Conservation (phyloP, 2,888 invertebrate genomes). For the Cantharis lateralis region DNA sequence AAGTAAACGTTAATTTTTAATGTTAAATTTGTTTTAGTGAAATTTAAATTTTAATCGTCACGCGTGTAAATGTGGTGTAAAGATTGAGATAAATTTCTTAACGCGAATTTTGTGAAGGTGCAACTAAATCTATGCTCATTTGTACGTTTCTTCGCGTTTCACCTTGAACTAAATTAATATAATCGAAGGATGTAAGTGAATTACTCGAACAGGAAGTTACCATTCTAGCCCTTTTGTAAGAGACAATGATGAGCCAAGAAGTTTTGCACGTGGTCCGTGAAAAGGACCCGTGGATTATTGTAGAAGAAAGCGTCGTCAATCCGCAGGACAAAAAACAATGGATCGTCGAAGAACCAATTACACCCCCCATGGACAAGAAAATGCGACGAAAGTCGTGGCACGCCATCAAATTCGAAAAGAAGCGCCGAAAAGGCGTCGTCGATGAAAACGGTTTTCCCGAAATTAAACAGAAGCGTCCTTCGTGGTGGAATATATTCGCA, state of each 20-base stretch:
- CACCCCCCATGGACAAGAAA: slow-evolving; percentile 55
- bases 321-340: slow-evolving; percentile 29
- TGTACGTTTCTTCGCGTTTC: slow-evolving; percentile 4
- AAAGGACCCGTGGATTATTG: slow-evolving; percentile 52
- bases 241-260: slow-evolving; percentile 48
- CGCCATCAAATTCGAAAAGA: slow-evolving; percentile 55
- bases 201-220: slow-evolving; percentile 14
- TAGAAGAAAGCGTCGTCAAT: slow-evolving; percentile 44
- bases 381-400: slow-evolving; percentile 56
- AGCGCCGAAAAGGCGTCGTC: slow-evolving; percentile 51
- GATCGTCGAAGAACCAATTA: slow-evolving; percentile 51
- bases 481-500: slow-evolving; percentile 90
- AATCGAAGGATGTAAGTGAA: slow-evolving; percentile 21
- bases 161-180: slow-evolving; percentile 15
- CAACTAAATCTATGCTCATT: background rate
- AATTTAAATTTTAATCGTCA: background rate
- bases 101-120: background rate
- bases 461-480: slow-evolving; percentile 73
- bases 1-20: background rate
- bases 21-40: background rate
- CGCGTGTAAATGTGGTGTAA: background rate
- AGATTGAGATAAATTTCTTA: background rate
- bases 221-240: background rate
- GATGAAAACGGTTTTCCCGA: slow-evolving; percentile 48
- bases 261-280: slow-evolving; percentile 52